Evolutionary conservation across 2,888 invertebrate genomes (phyloP), one percentile per base, ranked within the genome.

Genomic region (Sphaerophoria taeniata): DNA sequence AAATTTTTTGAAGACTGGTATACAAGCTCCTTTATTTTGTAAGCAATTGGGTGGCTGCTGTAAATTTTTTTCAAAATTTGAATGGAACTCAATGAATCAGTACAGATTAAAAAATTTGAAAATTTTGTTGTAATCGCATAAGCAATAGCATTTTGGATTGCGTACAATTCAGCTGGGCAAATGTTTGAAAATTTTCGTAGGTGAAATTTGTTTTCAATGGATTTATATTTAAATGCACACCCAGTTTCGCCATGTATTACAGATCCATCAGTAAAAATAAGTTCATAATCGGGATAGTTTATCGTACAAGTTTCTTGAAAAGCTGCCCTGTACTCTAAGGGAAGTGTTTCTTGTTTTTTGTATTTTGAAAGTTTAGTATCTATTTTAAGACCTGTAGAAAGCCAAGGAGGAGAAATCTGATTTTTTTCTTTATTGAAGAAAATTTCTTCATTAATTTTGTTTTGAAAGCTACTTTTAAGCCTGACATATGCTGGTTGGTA

Each of bases 21-120:
- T 12, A 49, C 24, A 24, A 71, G 33, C n/a, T 72, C 58, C 51
- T 49, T 49, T 12, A 60, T 72, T 60, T 60, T 60, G 43, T 49
- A 58, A 9, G 60, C 31, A 9, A 53, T 16, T 31, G 60, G 61
- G 4, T 73, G 61, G 3, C 14, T 73, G n/a, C 39, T 47, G 31
- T 61, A 61, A 3, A 72, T n/a, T 53, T 61, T 36, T 24, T 60
- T 39, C n/a, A 45, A 33, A n/a, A 60, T 72, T 51, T 58, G 45
- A 24, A 72, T 5, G 36, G 47, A 71, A 14, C 71, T 71, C 4
- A 71, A 45, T 2, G 72, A 53, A 34, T 73, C 73, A 0, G 60
- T 73, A 12, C 61, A 73, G n/a, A 73, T 73, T 11, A 73, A 14
- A 9, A 73, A 73, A 9, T 73, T 51, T 4, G 11, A n/a, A 43